Conservation (phyloP, 2,797 vertebrate species). For the Phoeniculus purpureus region DNA sequence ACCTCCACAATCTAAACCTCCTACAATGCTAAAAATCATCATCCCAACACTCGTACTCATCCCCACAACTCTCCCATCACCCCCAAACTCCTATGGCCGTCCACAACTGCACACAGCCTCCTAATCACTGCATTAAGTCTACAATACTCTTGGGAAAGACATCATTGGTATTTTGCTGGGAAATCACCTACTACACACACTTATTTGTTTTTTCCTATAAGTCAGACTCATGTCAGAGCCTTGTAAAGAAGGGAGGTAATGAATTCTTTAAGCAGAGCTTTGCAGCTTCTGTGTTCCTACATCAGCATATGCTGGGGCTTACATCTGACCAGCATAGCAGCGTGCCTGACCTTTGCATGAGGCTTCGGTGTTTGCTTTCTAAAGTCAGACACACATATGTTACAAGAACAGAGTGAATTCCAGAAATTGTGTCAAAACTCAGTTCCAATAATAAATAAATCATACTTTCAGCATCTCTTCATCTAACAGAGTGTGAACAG, state of each 20-base stretch:
- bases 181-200: neutral
- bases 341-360: neutral
- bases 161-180: neutral
- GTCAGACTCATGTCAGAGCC: neutral
- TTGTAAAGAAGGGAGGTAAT: neutral
- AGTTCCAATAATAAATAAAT: conserved; percentile 28
- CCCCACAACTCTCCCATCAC: too few species aligned
- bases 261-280: neutral
- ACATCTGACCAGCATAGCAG: neutral
- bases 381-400: neutral
- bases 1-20: too few species aligned
- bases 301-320: neutral
- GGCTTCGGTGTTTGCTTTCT: neutral
- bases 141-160: neutral
- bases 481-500: neutral
- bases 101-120: too few species aligned
- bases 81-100: too few species aligned
- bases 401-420: neutral
- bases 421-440: neutral
- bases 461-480: neutral
- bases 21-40: too few species aligned
- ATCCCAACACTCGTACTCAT: too few species aligned
- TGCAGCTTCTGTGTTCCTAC: neutral
- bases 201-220: neutral
- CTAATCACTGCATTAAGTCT: too few species aligned